Evolutionary conservation across 1,140 invertebrate genomes (phyloP), one percentile per base, ranked within the genome.

Genomic region (Drosophila obscura): DNA sequence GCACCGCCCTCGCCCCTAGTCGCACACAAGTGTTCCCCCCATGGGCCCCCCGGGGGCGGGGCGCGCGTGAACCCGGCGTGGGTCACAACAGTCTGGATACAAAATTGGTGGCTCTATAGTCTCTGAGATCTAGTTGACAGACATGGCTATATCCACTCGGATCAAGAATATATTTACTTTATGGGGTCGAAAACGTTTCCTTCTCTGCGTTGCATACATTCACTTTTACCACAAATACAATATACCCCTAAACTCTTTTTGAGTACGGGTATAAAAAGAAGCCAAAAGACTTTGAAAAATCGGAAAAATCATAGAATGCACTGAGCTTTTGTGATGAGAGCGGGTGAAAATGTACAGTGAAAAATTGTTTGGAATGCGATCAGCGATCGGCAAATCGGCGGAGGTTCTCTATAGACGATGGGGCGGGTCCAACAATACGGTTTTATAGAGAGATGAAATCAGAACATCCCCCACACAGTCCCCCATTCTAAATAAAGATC

Each of bases 401-500:
- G 9, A 8, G 50, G 26, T 8, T 19, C 19, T 31, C 9, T 19
- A 16, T 19, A 13, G 28, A 52, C 41, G 60, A 49, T 65, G 63
- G 63, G 63, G 63, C 63, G 63, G 63, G 35, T 66, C 63, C 19
- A 64, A 66, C 63, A 43, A 64, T 44, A 66, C 31, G 31, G 50
- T 35, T 51, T 66, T 66, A 66, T 66, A 66, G 46, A 65, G 63
- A 65, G 63, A 66, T 60, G 60, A 65, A 66, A 66, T 66, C 63
- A 39, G 50, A 31, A 43, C 66, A 67, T 48, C 31, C 35, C 35
- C 11, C 63, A 48, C 41, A 46, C 62, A 49, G 57, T 24, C 66
- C 56, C 66, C 49, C 68, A 64, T 49, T 69, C 66, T 69, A 69
- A 68, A 69, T 69, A 58, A 69, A 69, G 66, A 69, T 35, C 66